A percentile compares a stretch with the other conserved stretches of the same genome.
Evolutionary conservation across 2,113 vertebrate genomes (phyloP).

Genomic region (Oreochromis tanganicae): DNA sequence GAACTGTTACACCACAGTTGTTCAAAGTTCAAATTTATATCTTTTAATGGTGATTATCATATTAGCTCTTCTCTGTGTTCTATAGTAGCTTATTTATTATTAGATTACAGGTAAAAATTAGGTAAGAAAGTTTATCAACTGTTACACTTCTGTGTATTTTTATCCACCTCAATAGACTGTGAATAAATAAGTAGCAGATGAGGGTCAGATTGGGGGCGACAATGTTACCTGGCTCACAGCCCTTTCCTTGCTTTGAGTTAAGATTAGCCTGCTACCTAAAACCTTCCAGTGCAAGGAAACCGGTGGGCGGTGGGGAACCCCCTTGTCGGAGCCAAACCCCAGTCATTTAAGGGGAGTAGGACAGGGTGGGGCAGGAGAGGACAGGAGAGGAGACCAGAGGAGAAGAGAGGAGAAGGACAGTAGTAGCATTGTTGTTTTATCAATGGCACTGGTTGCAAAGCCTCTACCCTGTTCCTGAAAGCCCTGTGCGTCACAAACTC

Average conservation of each 20-base stretch:
- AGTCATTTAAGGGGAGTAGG: constrained; percentile 45
- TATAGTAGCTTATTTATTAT: background rate
- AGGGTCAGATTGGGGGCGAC: constrained; percentile 13
- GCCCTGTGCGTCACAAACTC: constrained; percentile 42
- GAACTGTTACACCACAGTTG: background rate
- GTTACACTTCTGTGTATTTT: background rate
- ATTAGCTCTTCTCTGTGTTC: background rate
- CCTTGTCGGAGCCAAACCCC: constrained; percentile 41
- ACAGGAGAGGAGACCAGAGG: background rate
- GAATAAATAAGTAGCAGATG: background rate
- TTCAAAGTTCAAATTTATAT: background rate
- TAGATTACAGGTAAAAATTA: background rate
- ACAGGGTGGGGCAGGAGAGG: background rate
- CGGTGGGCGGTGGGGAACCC: constrained; percentile 57
- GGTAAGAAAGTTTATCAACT: background rate
- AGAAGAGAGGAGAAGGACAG: background rate
- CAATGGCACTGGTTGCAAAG: constrained; percentile 31
- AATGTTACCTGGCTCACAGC: constrained; percentile 31
- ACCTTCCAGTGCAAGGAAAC: constrained; percentile 28
- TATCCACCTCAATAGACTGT: background rate
- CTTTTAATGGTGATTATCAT: background rate
- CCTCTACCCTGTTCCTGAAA: constrained; percentile 19
- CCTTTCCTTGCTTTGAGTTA: constrained; percentile 31
- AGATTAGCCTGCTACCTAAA: constrained; percentile 59
- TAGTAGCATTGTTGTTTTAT: background rate